phyloP scores from a whole-genome alignment of 2,888 invertebrate species.

The Clunio marinus region DNA sequence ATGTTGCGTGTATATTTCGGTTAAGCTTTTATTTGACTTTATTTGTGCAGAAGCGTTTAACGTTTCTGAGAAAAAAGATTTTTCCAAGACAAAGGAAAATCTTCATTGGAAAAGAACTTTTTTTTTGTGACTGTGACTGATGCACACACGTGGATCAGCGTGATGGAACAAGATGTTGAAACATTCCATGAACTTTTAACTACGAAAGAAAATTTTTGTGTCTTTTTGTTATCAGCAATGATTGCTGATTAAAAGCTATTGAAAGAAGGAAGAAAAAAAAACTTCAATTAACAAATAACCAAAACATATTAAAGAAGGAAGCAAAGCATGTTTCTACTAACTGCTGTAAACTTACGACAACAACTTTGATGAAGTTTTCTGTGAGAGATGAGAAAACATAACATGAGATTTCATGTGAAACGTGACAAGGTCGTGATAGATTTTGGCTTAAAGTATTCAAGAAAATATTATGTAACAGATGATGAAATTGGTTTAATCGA shows the following conservation, averaged over 20 bases:
- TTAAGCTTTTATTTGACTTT: neutral
- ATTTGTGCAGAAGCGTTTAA: neutral
- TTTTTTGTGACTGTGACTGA: slow-evolving; percentile 9
- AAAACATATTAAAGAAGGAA: slow-evolving; percentile 7
- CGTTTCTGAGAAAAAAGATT: neutral
- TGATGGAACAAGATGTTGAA: slow-evolving; percentile 11
- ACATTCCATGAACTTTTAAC: neutral
- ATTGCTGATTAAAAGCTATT: slow-evolving; percentile 5
- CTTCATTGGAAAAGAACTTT: neutral
- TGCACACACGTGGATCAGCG: slow-evolving; percentile 13
- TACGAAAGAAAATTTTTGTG: neutral
- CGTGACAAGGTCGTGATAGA: neutral
- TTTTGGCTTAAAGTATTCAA: neutral
- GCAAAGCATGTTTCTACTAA: neutral
- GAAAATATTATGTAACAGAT: neutral
- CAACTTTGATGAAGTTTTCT: slow-evolving; percentile 1
- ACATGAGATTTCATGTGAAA: neutral
- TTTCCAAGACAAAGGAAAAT: too few relatives aligned
- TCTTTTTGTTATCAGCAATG: neutral
- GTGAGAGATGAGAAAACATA: neutral
- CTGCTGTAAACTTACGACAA: neutral
- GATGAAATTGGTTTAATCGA: neutral
- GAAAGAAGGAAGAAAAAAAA: slow-evolving; percentile 12
- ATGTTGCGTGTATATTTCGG: neutral
- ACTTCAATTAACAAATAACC: neutral